phyloP scores from a whole-genome alignment of 2,888 invertebrate genomes.

The Stratiomys singularior region DNA sequence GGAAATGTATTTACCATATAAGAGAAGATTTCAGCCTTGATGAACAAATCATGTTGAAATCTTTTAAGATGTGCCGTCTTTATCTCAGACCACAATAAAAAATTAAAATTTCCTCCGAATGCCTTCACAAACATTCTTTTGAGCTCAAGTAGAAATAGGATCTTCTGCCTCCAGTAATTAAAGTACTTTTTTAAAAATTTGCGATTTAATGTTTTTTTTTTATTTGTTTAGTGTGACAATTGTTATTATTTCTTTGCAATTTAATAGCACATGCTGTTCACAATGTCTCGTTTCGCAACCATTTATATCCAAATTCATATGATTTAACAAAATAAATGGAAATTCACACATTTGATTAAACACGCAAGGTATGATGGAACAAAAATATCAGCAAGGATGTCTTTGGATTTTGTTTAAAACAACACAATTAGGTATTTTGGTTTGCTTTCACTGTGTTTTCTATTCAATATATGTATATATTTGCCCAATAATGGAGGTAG shows the following conservation, averaged over 20 bases:
- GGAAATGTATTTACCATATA: too few relatives aligned
- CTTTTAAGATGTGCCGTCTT: too few relatives aligned
- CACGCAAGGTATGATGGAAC: constrained; percentile 15
- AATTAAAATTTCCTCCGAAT: too few relatives aligned
- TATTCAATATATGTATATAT: neutral
- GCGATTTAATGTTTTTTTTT: neutral
- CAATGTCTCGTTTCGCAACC: neutral
- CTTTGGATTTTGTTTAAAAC: constrained; percentile 20
- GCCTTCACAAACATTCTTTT: too few relatives aligned
- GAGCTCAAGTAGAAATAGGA: too few relatives aligned
- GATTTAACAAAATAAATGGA: constrained; percentile 5
- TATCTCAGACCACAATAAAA: too few relatives aligned
- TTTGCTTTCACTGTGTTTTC: constrained; percentile 1
- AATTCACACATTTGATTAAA: constrained; percentile 16
- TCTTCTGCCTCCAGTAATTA: neutral
- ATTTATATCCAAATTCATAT: constrained; percentile 13
- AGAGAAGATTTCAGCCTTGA: too few relatives aligned
- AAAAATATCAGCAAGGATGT: neutral
- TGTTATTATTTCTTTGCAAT: constrained; percentile 5
- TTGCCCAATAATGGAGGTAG: neutral
- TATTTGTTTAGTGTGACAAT: neutral
- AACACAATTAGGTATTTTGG: neutral
- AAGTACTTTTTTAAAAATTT: neutral
- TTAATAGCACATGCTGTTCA: constrained; percentile 26
- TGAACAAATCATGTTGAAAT: too few relatives aligned